Evolutionary conservation across 2,888 invertebrate genomes (phyloP).

Genomic region (Tuberolachnus salignus): DNA sequence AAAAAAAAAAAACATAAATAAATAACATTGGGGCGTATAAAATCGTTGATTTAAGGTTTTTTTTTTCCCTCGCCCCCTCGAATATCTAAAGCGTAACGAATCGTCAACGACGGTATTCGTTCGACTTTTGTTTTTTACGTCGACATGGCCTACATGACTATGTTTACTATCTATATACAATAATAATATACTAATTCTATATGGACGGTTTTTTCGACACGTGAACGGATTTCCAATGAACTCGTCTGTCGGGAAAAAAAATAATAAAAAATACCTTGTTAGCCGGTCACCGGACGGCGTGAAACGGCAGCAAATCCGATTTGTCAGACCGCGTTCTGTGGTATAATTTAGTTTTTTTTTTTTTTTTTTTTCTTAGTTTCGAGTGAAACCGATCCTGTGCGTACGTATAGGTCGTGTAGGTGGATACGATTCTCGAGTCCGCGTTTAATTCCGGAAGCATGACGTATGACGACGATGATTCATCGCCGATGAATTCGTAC

Average conservation of each 20-base stretch:
- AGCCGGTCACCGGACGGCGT: neutral
- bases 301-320: slow-evolving; percentile 36
- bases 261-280: neutral
- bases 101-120: neutral
- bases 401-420: no score
- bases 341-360: no score
- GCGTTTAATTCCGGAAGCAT: no score
- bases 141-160: neutral
- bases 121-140: neutral
- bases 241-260: slow-evolving; percentile 20
- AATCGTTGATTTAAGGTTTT: neutral
- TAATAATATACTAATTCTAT: no score
- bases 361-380: no score
- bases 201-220: slow-evolving; percentile 32
- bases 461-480: no score
- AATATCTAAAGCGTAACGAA: slow-evolving; percentile 22
- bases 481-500: no score
- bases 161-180: neutral
- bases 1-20: no score
- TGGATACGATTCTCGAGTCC: no score
- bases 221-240: slow-evolving; percentile 35
- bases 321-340: slow-evolving; percentile 7
- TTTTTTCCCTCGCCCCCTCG: no score
- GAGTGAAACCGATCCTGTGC: no score
- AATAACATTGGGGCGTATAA: no score